Percentiles rank a stretch among this genome's conserved stretches.
phyloP scores from a whole-genome alignment of 2,797 vertebrate species.

The Loriculus beryllinus region DNA sequence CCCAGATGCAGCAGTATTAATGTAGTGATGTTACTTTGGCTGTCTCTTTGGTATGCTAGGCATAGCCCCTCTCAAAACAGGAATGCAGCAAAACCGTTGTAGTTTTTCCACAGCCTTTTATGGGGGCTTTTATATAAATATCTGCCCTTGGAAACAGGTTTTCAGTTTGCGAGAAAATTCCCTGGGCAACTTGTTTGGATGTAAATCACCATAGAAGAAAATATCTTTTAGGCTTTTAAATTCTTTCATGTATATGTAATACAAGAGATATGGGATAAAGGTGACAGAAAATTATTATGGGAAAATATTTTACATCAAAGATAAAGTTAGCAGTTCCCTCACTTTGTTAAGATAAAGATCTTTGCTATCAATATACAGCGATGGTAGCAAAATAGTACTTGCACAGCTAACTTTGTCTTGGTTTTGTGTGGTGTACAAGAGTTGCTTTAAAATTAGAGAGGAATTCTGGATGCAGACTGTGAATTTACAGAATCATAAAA shows the following conservation, averaged over 20 bases:
- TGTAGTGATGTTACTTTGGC: background rate
- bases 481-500: background rate
- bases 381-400: constrained; percentile 27
- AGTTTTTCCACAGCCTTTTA: constrained; percentile 42
- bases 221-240: constrained; percentile 23
- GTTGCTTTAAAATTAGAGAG: background rate
- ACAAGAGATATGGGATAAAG: background rate
- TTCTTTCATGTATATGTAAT: constrained; percentile 32
- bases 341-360: constrained; percentile 39
- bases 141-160: constrained; percentile 28
- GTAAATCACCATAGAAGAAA: constrained; percentile 27
- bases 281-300: constrained; percentile 49
- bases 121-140: constrained; percentile 45
- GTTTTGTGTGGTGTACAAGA: background rate
- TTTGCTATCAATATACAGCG: constrained; percentile 31
- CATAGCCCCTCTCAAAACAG: constrained; percentile 10
- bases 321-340: constrained; percentile 22
- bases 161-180: background rate
- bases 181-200: constrained; percentile 9
- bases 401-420: background rate
- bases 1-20: background rate
- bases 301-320: constrained; percentile 57
- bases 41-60: background rate
- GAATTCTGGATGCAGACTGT: background rate
- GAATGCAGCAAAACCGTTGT: constrained; percentile 5